phyloP scores from a whole-genome alignment of 2,113 vertebrate genomes.

The Grantiella picta region DNA sequence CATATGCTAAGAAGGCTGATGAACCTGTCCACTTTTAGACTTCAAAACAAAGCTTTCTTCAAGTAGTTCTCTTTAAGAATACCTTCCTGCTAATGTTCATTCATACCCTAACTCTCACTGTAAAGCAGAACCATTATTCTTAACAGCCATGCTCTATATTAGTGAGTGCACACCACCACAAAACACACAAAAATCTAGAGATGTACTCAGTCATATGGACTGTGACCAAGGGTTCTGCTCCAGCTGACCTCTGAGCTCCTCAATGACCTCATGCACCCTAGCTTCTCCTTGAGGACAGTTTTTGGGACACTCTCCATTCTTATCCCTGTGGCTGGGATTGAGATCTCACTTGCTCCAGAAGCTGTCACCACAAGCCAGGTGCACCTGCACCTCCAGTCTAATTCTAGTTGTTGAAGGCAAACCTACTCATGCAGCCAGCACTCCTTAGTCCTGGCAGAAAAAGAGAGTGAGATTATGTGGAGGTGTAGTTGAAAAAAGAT shows the following conservation, averaged over 20 bases:
- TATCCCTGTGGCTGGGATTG: rapidly evolving
- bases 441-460: neutral
- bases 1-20: neutral
- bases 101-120: neutral
- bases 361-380: neutral
- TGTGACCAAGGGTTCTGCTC: neutral
- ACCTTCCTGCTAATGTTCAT: neutral
- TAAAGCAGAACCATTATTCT: neutral
- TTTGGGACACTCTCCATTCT: neutral
- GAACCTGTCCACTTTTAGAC: neutral
- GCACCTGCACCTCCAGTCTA: rapidly evolving
- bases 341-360: neutral
- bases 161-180: neutral
- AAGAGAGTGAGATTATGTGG: no score
- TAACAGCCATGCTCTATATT: neutral
- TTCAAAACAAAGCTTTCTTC: neutral
- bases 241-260: neutral
- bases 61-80: neutral
- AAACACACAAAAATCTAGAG: neutral
- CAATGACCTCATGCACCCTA: neutral
- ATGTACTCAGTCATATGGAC: neutral
- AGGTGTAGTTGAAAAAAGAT: no score
- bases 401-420: neutral
- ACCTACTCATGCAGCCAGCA: neutral
- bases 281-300: rapidly evolving